These are phyloP conservation scores for Pristionchus maxplancki DNA, from an alignment of 2,888 invertebrate species.

Conservation along the genomic window DNA sequence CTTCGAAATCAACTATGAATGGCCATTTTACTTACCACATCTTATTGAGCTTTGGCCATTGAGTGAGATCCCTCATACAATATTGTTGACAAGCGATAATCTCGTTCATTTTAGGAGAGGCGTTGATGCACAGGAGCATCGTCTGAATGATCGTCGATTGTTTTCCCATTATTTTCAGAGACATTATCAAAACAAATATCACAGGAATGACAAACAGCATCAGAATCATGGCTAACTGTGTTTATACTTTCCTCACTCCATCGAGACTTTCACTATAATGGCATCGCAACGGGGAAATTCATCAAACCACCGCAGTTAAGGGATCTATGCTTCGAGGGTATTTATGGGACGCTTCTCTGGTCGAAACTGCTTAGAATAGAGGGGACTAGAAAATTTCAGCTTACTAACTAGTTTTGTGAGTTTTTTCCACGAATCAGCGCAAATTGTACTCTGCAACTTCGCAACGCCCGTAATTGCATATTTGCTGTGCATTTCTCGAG, in stretches of 20 bases:
- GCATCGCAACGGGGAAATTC: not conserved
- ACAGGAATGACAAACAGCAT: not conserved
- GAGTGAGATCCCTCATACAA: constrained; percentile 67
- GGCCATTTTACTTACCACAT: constrained; percentile 66
- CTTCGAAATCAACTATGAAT: too few relatives aligned
- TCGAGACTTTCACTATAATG: not conserved
- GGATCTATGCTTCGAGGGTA: not conserved
- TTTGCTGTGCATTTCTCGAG: not conserved
- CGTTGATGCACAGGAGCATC: constrained; percentile 67
- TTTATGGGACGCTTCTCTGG: not conserved
- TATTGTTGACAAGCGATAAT: constrained; percentile 68
- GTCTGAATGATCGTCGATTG: constrained; percentile 54
- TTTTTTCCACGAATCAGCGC: not conserved
- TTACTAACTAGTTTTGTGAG: not conserved
- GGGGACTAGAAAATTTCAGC: too few relatives aligned
- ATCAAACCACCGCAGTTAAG: not conserved
- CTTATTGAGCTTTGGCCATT: constrained; percentile 68
- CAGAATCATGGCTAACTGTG: not conserved
- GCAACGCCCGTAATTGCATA: not conserved
- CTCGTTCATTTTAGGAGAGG: constrained; percentile 68
- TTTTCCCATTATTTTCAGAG: too few relatives aligned
- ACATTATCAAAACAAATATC: not conserved
- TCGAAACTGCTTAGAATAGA: too few relatives aligned
- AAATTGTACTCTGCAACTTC: not conserved
- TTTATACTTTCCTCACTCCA: not conserved